Percentiles rank a stretch among this genome's conserved stretches.
phyloP scores from a whole-genome alignment of 1,140 invertebrate species.

The Drosophila seguyi region DNA sequence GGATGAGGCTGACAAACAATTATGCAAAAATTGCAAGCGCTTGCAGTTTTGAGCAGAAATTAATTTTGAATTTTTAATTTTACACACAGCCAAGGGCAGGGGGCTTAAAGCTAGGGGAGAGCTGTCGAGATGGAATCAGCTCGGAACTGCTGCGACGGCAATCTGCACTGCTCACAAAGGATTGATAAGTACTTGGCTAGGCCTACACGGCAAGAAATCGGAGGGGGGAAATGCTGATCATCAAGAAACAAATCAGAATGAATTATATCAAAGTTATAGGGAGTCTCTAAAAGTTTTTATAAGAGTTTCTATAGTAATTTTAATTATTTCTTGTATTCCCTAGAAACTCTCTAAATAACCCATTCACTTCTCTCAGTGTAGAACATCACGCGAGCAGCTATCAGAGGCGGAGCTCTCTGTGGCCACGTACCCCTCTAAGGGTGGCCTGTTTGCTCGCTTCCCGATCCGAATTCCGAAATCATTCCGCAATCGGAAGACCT shows the following conservation, averaged over 20 bases:
- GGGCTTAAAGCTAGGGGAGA: constrained; percentile 11
- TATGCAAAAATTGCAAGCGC: constrained; percentile 78
- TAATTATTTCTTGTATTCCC: not conserved
- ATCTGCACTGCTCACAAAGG: constrained; percentile 54
- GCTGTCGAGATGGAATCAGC: not conserved
- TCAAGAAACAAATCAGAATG: not conserved
- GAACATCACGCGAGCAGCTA: constrained; percentile 45
- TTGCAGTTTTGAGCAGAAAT: constrained; percentile 78
- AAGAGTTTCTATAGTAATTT: not conserved
- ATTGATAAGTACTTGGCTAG: constrained; percentile 61
- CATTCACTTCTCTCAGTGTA: not conserved
- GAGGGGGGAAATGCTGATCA: not conserved
- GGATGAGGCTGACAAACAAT: constrained; percentile 77
- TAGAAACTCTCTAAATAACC: too few relatives aligned
- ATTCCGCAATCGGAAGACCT: constrained; percentile 49
- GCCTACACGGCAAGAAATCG: not conserved
- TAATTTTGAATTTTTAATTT: constrained; percentile 85
- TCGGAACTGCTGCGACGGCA: constrained; percentile 44
- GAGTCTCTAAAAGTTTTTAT: fast-evolving
- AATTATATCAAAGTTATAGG: fast-evolving
- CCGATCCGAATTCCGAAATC: constrained; percentile 10
- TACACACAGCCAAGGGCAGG: constrained; percentile 22
- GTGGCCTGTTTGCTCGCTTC: constrained; percentile 16
- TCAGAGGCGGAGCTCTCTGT: not conserved
- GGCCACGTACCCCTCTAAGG: constrained; percentile 35